phyloP scores from a whole-genome alignment of 2,113 vertebrate species.

The Hyla sarda region DNA sequence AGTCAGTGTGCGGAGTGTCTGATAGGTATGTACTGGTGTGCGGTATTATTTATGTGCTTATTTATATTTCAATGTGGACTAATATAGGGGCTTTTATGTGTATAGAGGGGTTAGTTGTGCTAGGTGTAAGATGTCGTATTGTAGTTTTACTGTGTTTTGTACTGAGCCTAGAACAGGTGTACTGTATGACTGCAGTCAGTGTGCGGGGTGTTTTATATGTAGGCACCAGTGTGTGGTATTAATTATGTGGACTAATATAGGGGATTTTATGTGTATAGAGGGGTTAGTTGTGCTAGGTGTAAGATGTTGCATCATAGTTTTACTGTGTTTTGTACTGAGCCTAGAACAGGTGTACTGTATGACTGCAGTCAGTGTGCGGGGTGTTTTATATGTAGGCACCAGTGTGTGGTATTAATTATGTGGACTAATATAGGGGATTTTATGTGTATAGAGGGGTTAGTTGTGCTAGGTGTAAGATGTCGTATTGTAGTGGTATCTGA shows the following conservation, averaged over 20 bases:
- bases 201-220: neutral
- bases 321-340: neutral
- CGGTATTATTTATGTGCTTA: too few relatives aligned
- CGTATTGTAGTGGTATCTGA: neutral
- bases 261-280: too few relatives aligned
- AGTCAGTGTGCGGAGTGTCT: too few relatives aligned
- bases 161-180: neutral
- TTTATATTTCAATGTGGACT: too few relatives aligned
- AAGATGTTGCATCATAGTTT: neutral
- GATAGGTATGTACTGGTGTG: too few relatives aligned
- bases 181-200: neutral
- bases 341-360: neutral
- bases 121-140: neutral
- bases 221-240: neutral
- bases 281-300: neutral
- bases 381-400: too few relatives aligned
- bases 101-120: too few relatives aligned
- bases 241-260: too few relatives aligned
- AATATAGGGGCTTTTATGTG: too few relatives aligned
- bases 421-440: too few relatives aligned
- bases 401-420: neutral
- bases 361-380: neutral
- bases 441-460: too few relatives aligned
- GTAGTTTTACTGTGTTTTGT: neutral
- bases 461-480: neutral